A percentile compares a stretch with the other conserved stretches of the same genome.
phyloP scores from a whole-genome alignment of 2,797 vertebrate species.

The Limosa lapponica region DNA sequence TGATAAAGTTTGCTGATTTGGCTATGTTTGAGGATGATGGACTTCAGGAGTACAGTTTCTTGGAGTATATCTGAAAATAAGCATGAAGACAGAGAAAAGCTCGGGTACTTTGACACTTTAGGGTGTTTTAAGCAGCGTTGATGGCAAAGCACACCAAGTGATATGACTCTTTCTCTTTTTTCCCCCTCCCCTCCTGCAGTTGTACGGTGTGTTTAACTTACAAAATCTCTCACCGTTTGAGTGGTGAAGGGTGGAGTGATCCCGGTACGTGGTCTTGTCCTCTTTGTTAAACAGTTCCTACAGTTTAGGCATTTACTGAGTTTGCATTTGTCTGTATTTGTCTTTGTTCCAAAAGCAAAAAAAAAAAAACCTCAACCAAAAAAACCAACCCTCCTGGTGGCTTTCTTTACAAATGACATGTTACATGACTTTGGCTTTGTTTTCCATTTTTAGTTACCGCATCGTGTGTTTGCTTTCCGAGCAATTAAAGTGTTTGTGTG shows the following conservation, averaged over 20 bases:
- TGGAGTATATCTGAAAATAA: neutral
- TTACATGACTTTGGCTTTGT: neutral
- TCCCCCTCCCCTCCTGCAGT: neutral
- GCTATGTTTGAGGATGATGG: neutral
- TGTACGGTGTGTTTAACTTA: neutral
- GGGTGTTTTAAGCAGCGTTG: neutral
- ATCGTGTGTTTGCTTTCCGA: neutral
- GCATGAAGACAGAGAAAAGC: neutral
- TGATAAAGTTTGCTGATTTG: neutral
- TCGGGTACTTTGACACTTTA: accelerated
- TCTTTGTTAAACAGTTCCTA: neutral
- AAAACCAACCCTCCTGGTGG: neutral
- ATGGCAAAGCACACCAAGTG: neutral
- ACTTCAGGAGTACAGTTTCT: neutral
- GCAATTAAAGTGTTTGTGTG: neutral
- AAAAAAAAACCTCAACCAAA: neutral
- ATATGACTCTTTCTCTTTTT: neutral
- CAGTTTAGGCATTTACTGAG: neutral
- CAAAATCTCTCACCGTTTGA: neutral
- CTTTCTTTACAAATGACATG: neutral
- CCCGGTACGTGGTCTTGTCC: neutral
- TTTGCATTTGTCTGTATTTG: neutral
- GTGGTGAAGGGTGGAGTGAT: neutral
- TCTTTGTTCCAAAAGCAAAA: constrained; percentile 25
- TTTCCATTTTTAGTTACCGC: neutral